phyloP scores from a whole-genome alignment of 2,797 vertebrate genomes.

The Leptoclinus maculatus region DNA sequence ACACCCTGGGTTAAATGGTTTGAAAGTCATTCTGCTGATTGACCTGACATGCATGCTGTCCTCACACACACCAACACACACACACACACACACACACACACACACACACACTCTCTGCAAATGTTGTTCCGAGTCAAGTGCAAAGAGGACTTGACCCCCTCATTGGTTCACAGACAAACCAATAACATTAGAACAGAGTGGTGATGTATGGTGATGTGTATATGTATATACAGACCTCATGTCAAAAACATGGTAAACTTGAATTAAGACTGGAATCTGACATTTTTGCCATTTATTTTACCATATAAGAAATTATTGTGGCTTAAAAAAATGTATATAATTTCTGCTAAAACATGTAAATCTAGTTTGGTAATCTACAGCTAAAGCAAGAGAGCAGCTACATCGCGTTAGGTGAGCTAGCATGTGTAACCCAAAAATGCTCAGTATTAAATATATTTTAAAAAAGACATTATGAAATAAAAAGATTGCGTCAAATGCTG shows the following conservation, averaged over 20 bases:
- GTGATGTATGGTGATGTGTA: too few species aligned
- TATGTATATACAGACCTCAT: too few species aligned
- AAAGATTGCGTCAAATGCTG: not conserved
- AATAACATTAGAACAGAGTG: not conserved
- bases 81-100: slow-evolving; percentile 24
- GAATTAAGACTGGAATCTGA: not conserved
- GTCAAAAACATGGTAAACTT: not conserved
- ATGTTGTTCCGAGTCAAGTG: slow-evolving; percentile 38
- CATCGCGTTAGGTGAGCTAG: too few species aligned
- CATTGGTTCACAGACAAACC: slow-evolving; percentile 13
- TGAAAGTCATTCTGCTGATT: slow-evolving; percentile 28
- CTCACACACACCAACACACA: slow-evolving; percentile 1
- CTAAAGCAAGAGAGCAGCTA: not conserved
- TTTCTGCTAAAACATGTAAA: not conserved
- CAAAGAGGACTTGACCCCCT: slow-evolving; percentile 31
- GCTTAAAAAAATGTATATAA: too few species aligned
- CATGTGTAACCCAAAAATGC: not conserved
- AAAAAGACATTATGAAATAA: not conserved
- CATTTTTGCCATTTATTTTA: not conserved
- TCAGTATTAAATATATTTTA: not conserved
- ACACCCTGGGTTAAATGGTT: slow-evolving; percentile 17
- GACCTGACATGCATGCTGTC: not conserved
- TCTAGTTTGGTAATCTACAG: not conserved
- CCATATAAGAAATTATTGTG: not conserved
- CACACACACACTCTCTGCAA: slow-evolving; percentile 6